phyloP scores from a whole-genome alignment of 2,888 invertebrate genomes.

The Odontothrips loti region DNA sequence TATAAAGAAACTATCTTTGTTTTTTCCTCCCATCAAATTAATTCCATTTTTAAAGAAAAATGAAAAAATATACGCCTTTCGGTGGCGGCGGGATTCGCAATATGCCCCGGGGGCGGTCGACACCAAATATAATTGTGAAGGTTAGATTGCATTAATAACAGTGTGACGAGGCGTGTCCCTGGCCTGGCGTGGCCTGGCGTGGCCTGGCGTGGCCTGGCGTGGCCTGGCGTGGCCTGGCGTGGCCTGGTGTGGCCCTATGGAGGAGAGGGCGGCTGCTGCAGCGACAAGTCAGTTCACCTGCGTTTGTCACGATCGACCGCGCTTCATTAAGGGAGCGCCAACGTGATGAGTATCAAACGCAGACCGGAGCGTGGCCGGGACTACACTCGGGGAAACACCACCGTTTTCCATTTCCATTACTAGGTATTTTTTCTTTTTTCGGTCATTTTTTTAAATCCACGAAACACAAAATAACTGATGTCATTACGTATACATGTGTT shows the following conservation, averaged over 20 bases:
- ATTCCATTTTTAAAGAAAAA: too few relatives aligned
- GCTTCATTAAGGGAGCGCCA: conserved; percentile 11
- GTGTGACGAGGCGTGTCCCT: not conserved
- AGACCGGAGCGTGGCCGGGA: not conserved
- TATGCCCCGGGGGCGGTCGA: not conserved
- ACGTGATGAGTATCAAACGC: conserved; percentile 6
- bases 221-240: too few relatives aligned
- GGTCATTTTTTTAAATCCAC: too few relatives aligned
- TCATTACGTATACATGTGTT: too few relatives aligned
- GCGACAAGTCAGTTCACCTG: not conserved
- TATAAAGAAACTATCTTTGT: not conserved
- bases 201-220: not conserved
- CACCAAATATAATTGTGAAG: conserved; percentile 5
- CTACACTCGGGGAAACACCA: too few relatives aligned
- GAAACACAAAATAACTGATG: too few relatives aligned
- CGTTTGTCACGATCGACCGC: conserved; percentile 13
- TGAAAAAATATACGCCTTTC: too few relatives aligned
- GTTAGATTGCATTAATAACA: conserved; percentile 18
- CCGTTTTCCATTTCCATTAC: too few relatives aligned
- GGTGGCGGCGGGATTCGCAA: too few relatives aligned
- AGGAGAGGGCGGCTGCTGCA: not conserved
- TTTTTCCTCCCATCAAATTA: not conserved
- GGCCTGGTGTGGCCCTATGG: too few relatives aligned
- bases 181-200: not conserved
- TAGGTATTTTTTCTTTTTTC: too few relatives aligned